Conservation (phyloP, 1,140 invertebrate species). For the Neodiprion lecontei region DNA sequence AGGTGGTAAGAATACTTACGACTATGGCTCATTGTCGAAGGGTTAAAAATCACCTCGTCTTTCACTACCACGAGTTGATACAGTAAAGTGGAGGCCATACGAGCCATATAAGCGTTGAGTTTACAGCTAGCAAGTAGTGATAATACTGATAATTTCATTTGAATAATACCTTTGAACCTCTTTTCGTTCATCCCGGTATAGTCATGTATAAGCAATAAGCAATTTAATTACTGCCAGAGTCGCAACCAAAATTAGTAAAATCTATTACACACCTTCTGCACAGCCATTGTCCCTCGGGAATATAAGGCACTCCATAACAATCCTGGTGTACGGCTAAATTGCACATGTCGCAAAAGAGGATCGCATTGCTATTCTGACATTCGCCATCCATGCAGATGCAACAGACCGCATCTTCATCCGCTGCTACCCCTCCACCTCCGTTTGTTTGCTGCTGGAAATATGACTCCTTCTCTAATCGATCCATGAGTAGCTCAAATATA, state of each 20-base stretch:
- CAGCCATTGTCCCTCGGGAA: slow-evolving; percentile 98
- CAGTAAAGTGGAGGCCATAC: too few relatives aligned
- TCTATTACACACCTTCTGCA: slow-evolving; percentile 70
- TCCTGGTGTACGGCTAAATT: slow-evolving; percentile 99
- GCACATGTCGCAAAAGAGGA: slow-evolving; percentile 99
- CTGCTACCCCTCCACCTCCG: slow-evolving; percentile 71
- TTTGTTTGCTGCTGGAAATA: slow-evolving; percentile 87
- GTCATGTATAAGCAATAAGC: too few relatives aligned
- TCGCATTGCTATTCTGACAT: slow-evolving; percentile 92
- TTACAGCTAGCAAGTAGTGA: too few relatives aligned
- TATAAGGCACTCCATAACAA: slow-evolving; percentile 99
- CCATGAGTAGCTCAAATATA: slow-evolving; percentile 94
- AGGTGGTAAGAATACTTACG: too few relatives aligned
- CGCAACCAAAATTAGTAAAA: slow-evolving; percentile 18
- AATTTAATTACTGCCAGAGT: neutral
- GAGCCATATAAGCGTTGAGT: too few relatives aligned
- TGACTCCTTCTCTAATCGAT: slow-evolving; percentile 96
- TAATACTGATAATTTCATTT: neutral
- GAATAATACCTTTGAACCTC: neutral
- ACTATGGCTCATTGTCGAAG: too few relatives aligned
- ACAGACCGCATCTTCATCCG: slow-evolving; percentile 98
- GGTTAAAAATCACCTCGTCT: too few relatives aligned
- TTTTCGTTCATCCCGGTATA: too few relatives aligned
- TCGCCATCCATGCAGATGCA: slow-evolving; percentile 96
- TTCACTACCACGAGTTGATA: too few relatives aligned